Conservation (phyloP, 2,888 invertebrate species). For the Drosophila engyochracea region DNA sequence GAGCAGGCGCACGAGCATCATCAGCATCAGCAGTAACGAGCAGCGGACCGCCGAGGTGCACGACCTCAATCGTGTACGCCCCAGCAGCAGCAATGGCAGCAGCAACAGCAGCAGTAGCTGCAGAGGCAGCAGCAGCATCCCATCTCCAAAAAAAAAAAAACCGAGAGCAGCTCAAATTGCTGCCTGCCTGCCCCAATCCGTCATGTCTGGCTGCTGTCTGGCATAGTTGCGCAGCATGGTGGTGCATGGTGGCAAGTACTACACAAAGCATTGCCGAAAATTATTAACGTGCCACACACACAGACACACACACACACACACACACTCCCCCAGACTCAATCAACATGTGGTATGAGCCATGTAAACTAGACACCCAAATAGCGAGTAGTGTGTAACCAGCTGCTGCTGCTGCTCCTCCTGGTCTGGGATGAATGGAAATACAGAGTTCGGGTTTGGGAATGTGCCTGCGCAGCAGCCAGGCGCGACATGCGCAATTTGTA, state of each 20-base stretch:
- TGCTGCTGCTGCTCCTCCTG: constrained; percentile 29
- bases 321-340: not conserved
- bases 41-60: constrained; percentile 71
- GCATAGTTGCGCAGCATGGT: constrained; percentile 37
- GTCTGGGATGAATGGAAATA: constrained; percentile 45
- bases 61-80: constrained; percentile 82
- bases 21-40: constrained; percentile 21
- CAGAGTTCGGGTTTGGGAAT: constrained; percentile 15
- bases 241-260: constrained; percentile 21
- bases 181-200: constrained; percentile 59
- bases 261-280: constrained; percentile 70
- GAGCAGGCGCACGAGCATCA: constrained; percentile 71
- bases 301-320: not conserved
- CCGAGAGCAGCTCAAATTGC: constrained; percentile 15
- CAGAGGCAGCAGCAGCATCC: constrained; percentile 12
- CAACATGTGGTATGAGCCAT: constrained; percentile 36
- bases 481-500: constrained; percentile 86
- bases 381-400: constrained; percentile 59
- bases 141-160: constrained; percentile 8
- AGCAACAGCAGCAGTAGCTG: not conserved
- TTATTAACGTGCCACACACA: constrained; percentile 39
- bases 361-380: constrained; percentile 50
- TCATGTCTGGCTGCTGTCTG: constrained; percentile 76
- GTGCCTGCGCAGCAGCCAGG: constrained; percentile 50
- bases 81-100: constrained; percentile 21